Conservation (phyloP, 1,140 invertebrate species). For the Cydia amplana region DNA sequence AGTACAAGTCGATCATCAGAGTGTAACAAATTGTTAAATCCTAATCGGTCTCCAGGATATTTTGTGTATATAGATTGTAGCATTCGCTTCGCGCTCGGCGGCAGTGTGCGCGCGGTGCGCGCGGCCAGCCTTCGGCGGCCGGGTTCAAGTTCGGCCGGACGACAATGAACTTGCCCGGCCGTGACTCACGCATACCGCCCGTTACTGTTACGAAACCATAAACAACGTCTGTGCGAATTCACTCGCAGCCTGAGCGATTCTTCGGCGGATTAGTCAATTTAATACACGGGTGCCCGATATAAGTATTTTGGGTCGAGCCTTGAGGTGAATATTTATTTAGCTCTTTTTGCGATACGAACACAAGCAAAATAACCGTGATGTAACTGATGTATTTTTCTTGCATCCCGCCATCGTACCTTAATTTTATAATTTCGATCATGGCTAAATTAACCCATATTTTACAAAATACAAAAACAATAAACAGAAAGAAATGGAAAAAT, state of each 20-base stretch:
- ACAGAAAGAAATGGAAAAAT: no score
- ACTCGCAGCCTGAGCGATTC: constrained; percentile 36
- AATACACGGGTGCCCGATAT: neutral
- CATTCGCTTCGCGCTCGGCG: neutral
- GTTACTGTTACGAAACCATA: constrained; percentile 74
- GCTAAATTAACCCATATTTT: no score
- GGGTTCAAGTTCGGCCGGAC: constrained; percentile 76
- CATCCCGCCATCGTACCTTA: no score
- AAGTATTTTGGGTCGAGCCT: neutral
- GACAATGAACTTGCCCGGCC: constrained; percentile 78
- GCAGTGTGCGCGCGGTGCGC: constrained; percentile 40
- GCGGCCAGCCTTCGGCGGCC: constrained; percentile 46
- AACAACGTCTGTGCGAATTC: constrained; percentile 63
- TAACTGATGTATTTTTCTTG: no score
- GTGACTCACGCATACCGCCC: constrained; percentile 69
- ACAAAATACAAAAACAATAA: no score
- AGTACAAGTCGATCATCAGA: no score
- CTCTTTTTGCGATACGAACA: no score
- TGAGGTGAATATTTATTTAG: no score
- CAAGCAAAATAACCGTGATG: no score
- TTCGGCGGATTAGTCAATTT: neutral
- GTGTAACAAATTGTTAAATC: no score
- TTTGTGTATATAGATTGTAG: neutral
- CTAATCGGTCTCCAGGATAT: no score
- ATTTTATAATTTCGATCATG: no score